These are phyloP conservation scores for Leptatherina wallacei DNA, from an alignment of 2,797 vertebrate species.

Conservation along the genomic window DNA sequence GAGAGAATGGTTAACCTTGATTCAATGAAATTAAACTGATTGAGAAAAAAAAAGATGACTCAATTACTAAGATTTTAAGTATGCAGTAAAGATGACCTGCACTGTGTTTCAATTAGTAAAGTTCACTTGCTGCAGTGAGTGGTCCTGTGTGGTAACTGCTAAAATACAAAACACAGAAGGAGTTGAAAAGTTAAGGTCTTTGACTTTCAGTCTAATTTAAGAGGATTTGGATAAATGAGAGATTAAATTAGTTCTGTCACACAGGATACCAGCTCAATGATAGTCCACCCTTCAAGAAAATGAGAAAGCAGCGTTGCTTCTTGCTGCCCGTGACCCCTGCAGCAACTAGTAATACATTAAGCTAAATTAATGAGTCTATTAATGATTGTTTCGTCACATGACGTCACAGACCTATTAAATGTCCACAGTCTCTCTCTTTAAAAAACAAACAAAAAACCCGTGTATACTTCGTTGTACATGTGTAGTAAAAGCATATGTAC, in stretches of 20 bases:
- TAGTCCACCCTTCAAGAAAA: conserved; percentile 20
- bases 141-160: conserved; percentile 11
- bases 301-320: conserved; percentile 4
- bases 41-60: background rate
- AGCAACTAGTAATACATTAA: background rate
- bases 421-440: background rate
- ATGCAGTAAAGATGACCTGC: background rate
- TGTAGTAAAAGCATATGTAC: conserved; percentile 32
- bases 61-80: background rate
- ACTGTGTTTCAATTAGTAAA: conserved; percentile 17
- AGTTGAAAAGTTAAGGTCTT: conserved; percentile 32
- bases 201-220: conserved; percentile 59
- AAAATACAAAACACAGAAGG: conserved; percentile 37
- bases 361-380: background rate
- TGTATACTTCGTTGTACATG: conserved; percentile 4
- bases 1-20: conserved; percentile 8
- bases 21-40: background rate
- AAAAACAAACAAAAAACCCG: background rate
- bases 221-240: conserved; percentile 67
- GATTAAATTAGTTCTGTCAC: conserved; percentile 53
- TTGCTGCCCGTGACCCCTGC: background rate
- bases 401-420: background rate
- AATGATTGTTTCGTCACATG: conserved; percentile 6
- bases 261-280: conserved; percentile 25
- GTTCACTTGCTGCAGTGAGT: background rate